Percentiles rank a stretch among this genome's conserved stretches.
phyloP scores from a whole-genome alignment of 2,888 invertebrate genomes.

The Drosophila anceps region DNA sequence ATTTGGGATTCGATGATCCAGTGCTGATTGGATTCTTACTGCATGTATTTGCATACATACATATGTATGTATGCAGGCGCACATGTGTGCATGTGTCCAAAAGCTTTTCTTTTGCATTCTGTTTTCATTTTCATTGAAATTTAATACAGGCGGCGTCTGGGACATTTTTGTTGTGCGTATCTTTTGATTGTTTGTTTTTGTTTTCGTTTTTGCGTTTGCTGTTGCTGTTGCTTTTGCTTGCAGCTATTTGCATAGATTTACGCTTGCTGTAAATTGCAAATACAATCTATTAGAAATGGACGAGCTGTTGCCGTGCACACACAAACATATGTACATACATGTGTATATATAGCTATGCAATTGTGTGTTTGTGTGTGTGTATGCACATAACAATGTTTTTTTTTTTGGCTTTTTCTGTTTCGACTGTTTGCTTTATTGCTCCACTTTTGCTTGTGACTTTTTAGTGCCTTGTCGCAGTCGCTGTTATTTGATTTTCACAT shows the following conservation, averaged over 20 bases:
- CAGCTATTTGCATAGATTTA: slow-evolving; percentile 50
- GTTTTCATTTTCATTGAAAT: slow-evolving; percentile 65
- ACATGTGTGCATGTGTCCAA: neutral
- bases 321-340: neutral
- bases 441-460: slow-evolving; percentile 80
- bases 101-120: slow-evolving; percentile 47
- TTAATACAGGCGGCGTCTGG: slow-evolving; percentile 53
- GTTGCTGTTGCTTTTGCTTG: slow-evolving; percentile 8
- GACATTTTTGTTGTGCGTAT: slow-evolving; percentile 41
- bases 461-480: slow-evolving; percentile 73
- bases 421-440: slow-evolving; percentile 80
- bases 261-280: slow-evolving; percentile 55
- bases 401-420: slow-evolving; percentile 48
- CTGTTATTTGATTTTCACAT: slow-evolving; percentile 82
- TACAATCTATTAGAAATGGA: slow-evolving; percentile 35
- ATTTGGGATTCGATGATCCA: slow-evolving; percentile 28
- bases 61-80: slow-evolving; percentile 18
- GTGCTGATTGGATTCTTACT: slow-evolving; percentile 1
- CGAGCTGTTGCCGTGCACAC: slow-evolving; percentile 36
- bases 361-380: neutral
- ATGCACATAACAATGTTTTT: slow-evolving; percentile 33
- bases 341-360: neutral
- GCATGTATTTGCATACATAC: slow-evolving; percentile 33
- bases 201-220: neutral
- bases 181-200: slow-evolving; percentile 21